These are phyloP conservation scores for Catalaphyllia jardinei DNA, from an alignment of 64 coral and sea anemone genomes.

Conservation along the genomic window DNA sequence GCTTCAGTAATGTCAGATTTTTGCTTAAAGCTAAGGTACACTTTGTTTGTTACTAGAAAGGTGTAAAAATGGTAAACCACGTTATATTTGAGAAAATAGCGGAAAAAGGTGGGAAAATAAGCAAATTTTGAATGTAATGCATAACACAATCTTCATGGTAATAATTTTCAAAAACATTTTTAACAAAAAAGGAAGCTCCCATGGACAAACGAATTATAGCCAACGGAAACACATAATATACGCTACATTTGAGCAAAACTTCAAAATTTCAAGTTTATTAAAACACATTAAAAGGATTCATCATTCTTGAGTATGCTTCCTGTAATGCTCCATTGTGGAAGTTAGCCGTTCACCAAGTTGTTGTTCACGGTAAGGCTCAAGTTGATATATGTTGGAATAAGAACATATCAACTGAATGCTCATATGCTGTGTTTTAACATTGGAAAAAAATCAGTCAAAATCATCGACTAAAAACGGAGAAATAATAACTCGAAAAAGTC, in stretches of 20 bases:
- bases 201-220: conserved; percentile 40
- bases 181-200: too few relatives aligned
- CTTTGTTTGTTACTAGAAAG: too few relatives aligned
- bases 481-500: conserved; percentile 31
- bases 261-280: conserved; percentile 42
- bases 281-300: too few relatives aligned
- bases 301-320: too few relatives aligned
- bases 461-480: conserved; percentile 29
- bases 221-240: conserved; percentile 40
- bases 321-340: conserved; percentile 14
- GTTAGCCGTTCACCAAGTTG: conserved; percentile 2
- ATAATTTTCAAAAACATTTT: conserved; percentile 36
- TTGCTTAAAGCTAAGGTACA: too few relatives aligned
- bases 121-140: conserved; percentile 47
- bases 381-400: conserved; percentile 13
- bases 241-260: conserved; percentile 58
- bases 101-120: conserved; percentile 42
- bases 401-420: background rate
- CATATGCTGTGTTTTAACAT: conserved; percentile 32
- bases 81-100: conserved; percentile 56
- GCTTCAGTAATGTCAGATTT: too few relatives aligned
- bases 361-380: background rate
- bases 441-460: conserved; percentile 31
- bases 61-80: too few relatives aligned
- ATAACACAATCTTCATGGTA: conserved; percentile 39